These are phyloP conservation scores for Phymanthus crucifer DNA, from an alignment of 92 coral and sea anemone species.

Conservation along the genomic window DNA sequence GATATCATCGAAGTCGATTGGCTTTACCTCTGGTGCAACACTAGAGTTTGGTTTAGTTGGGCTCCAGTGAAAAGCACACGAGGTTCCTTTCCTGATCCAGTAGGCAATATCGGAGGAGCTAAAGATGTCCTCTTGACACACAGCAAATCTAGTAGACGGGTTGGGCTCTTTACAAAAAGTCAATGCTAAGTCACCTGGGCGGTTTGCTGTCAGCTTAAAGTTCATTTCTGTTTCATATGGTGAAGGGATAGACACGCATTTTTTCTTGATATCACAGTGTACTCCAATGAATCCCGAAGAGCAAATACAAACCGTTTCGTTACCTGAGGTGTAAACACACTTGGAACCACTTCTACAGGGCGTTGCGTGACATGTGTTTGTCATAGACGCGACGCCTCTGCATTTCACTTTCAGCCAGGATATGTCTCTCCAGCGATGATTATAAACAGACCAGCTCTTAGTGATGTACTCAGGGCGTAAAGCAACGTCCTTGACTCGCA, in stretches of 20 bases:
- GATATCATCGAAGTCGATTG: conserved; percentile 63
- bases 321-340: conserved; percentile 70
- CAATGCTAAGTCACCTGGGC: conserved; percentile 56
- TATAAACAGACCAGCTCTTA: conserved; percentile 52
- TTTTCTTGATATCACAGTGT: conserved; percentile 39
- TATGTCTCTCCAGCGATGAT: conserved; percentile 47
- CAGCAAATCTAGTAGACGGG: conserved; percentile 42
- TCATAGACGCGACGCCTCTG: conserved; percentile 53
- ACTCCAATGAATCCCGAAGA: conserved; percentile 45
- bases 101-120: not conserved
- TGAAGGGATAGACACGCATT: conserved; percentile 35
- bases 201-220: conserved; percentile 15
- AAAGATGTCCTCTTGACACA: conserved; percentile 59
- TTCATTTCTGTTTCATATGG: conserved; percentile 12
- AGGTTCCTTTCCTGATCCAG: conserved; percentile 39
- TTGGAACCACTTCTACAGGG: conserved; percentile 53
- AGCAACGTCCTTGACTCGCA: conserved; percentile 60
- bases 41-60: not conserved
- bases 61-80: not conserved
- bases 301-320: conserved; percentile 77
- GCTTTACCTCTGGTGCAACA: not conserved
- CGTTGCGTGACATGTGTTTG: conserved; percentile 39
- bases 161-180: conserved; percentile 44
- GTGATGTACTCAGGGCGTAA: conserved; percentile 75
- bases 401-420: conserved; percentile 43